These are phyloP conservation scores for Syrphus vitripennis DNA, from an alignment of 2,888 invertebrate genomes.

Conservation along the genomic window DNA sequence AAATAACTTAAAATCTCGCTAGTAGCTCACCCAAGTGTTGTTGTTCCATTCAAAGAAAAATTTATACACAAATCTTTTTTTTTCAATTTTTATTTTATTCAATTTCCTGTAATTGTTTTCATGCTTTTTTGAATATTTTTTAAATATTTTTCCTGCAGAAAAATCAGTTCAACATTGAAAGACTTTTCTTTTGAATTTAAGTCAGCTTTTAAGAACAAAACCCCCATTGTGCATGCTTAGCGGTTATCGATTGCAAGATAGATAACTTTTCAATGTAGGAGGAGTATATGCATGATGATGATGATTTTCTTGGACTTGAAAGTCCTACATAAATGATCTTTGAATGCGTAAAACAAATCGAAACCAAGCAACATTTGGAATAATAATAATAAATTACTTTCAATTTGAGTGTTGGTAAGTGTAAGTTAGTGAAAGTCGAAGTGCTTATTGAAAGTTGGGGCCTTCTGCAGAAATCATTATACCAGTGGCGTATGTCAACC, in stretches of 20 bases:
- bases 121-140: too few relatives aligned
- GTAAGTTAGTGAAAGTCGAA: conserved; percentile 63
- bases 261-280: neutral
- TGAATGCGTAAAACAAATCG: conserved; percentile 35
- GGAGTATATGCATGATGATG: neutral
- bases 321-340: neutral
- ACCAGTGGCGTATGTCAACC: neutral
- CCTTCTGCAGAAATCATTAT: neutral
- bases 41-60: too few relatives aligned
- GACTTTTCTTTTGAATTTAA: neutral
- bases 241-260: conserved; percentile 12
- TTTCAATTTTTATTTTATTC: too few relatives aligned
- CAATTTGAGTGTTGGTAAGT: conserved; percentile 6
- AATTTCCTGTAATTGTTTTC: too few relatives aligned
- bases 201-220: neutral
- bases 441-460: conserved; percentile 4
- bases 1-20: too few relatives aligned
- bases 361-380: conserved; percentile 16
- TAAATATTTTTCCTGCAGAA: too few relatives aligned
- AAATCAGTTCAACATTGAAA: too few relatives aligned
- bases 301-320: conserved; percentile 5
- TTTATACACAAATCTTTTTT: too few relatives aligned
- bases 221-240: neutral
- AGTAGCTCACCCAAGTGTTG: too few relatives aligned
- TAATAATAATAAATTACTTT: conserved; percentile 50